Percentiles rank a stretch among this genome's conserved stretches.
Conservation (phyloP, 37 sponge, comb jelly and placozoan species). For the Chondrosia reniformis region DNA sequence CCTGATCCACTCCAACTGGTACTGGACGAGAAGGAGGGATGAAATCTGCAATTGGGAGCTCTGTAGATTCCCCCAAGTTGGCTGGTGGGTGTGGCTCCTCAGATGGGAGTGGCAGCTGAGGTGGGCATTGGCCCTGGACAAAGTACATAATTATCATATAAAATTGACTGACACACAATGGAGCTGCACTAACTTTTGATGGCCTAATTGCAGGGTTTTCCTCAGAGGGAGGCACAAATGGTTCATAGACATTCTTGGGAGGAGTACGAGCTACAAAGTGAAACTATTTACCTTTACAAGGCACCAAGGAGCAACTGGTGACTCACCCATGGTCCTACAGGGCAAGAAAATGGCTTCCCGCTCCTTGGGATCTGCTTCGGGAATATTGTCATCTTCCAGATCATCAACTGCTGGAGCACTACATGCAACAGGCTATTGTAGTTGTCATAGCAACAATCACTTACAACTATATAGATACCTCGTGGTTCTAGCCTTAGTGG, state of each 20-base stretch:
- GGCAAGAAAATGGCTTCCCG: constrained; percentile 6
- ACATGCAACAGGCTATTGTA: not conserved
- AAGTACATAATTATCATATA: too few relatives aligned
- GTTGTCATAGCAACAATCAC: not conserved
- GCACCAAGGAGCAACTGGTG: not conserved
- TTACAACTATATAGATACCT: not conserved
- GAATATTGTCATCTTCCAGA: not conserved
- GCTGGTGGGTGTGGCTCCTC: not conserved
- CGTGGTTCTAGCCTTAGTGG: not conserved
- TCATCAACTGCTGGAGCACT: not conserved
- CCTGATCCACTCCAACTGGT: constrained; percentile 16
- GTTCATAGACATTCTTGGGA: not conserved
- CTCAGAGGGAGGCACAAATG: constrained; percentile 12
- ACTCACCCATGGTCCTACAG: not conserved
- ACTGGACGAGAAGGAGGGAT: not conserved
- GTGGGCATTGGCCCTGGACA: too few relatives aligned
- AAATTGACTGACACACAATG: too few relatives aligned
- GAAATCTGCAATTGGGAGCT: constrained; percentile 8
- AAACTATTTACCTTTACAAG: too few relatives aligned
- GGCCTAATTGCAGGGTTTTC: not conserved
- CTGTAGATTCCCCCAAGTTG: not conserved
- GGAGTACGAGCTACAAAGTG: constrained; percentile 5
- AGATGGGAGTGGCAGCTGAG: not conserved
- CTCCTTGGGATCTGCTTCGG: constrained; percentile 3
- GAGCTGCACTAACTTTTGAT: too few relatives aligned